These are phyloP conservation scores for Theocolax elegans DNA, from an alignment of 1,140 invertebrate species.

Conservation along the genomic window DNA sequence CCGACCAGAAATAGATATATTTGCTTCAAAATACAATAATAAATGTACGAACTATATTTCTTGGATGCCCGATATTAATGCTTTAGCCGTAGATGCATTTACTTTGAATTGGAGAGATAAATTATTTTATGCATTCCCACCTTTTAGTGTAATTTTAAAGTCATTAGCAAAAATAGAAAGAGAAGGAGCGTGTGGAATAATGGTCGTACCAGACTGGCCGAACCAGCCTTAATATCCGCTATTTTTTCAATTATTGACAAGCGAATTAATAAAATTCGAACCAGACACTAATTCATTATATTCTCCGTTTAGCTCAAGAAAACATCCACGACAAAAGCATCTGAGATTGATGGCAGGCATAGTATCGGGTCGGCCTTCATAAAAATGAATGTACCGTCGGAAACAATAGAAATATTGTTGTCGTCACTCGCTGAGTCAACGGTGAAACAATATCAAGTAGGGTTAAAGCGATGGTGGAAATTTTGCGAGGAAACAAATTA, in stretches of 20 bases:
- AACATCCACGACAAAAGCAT: constrained; percentile 16
- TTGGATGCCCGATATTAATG: constrained; percentile 41
- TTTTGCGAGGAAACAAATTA: constrained; percentile 7
- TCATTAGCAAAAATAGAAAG: background rate
- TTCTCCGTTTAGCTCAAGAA: constrained; percentile 25
- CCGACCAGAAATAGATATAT: constrained; percentile 45
- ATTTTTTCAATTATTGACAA: constrained; percentile 13
- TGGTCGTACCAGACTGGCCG: constrained; percentile 34
- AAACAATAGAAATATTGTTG: constrained; percentile 18
- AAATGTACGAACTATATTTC: constrained; percentile 48
- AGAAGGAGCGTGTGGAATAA: constrained; percentile 11
- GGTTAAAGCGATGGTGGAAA: constrained; percentile 16
- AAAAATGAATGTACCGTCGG: background rate
- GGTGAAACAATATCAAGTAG: constrained; percentile 20
- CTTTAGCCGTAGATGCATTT: constrained; percentile 42
- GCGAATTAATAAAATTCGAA: constrained; percentile 24
- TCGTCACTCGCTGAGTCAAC: constrained; percentile 20
- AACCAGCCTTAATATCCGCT: constrained; percentile 37
- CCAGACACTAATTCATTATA: constrained; percentile 25
- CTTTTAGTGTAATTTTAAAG: constrained; percentile 18
- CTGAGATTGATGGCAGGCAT: constrained; percentile 13
- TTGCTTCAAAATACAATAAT: constrained; percentile 43
- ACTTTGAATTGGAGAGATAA: constrained; percentile 22
- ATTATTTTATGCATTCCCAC: constrained; percentile 38
- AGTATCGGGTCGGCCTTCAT: constrained; percentile 21